phyloP scores from a whole-genome alignment of 2,113 vertebrate genomes.

The Sebastes schlegelii region DNA sequence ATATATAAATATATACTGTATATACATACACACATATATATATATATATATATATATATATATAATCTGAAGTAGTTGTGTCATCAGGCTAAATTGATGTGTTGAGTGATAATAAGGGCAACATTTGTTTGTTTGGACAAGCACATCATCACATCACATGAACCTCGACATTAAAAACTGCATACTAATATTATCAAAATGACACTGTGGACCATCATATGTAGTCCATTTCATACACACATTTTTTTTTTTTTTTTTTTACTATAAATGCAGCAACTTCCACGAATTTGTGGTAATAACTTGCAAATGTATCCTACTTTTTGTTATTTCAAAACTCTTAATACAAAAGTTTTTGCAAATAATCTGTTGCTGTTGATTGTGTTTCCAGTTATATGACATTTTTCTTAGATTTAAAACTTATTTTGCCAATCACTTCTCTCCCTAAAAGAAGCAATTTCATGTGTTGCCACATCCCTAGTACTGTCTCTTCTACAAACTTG shows the following conservation, averaged over 20 bases:
- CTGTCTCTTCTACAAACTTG: background rate
- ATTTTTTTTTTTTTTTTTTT: background rate
- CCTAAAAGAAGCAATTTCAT: background rate
- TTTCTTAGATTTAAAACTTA: background rate
- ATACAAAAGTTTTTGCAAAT: background rate
- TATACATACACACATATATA: no score
- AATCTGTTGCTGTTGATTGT: background rate
- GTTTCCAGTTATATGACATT: background rate
- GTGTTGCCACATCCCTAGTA: background rate
- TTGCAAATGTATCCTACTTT: background rate
- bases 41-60: no score
- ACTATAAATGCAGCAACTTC: no score
- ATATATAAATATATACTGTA: no score
- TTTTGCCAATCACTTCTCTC: background rate
- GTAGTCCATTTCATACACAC: background rate
- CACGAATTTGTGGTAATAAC: background rate
- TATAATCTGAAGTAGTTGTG: no score
- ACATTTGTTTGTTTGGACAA: background rate
- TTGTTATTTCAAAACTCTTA: background rate
- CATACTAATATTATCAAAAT: no score
- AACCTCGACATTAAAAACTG: background rate
- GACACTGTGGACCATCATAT: background rate
- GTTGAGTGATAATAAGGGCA: no score
- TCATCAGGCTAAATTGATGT: background rate
- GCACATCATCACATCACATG: no score